phyloP scores from a whole-genome alignment of 2,797 vertebrate genomes.

The Bucorvus abyssinicus region DNA sequence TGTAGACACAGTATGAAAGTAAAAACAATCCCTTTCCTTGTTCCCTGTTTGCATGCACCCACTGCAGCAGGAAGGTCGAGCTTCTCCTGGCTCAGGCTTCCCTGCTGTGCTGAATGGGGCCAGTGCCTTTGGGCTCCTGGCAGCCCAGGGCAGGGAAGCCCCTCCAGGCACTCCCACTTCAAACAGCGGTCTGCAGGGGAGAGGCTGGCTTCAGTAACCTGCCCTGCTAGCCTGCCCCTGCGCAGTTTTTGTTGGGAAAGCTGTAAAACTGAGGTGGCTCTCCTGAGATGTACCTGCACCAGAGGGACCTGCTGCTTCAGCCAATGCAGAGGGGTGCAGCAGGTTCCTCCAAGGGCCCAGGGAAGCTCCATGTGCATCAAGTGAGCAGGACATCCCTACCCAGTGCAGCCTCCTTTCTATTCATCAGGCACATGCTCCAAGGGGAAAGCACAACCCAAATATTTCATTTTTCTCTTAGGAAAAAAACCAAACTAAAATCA shows the following conservation, averaged over 20 bases:
- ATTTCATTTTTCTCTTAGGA: not conserved
- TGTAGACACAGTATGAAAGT: not conserved
- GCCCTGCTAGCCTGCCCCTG: not conserved
- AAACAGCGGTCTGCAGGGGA: not conserved
- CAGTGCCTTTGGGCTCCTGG: not conserved
- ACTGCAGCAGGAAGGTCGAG: not conserved
- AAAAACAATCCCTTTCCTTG: not conserved
- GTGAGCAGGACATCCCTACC: not conserved
- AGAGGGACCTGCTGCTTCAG: not conserved
- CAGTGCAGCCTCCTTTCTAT: not conserved
- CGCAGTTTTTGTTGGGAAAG: not conserved
- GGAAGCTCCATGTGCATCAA: not conserved
- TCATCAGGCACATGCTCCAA: not conserved
- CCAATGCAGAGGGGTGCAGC: not conserved
- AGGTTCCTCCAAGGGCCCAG: not conserved
- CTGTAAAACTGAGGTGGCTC: not conserved
- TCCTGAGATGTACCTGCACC: not conserved
- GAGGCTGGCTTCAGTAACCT: not conserved
- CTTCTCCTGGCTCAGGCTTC: not conserved
- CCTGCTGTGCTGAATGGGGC: rapidly evolving
- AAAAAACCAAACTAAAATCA: not conserved
- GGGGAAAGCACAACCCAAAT: not conserved
- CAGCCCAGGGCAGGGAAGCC: not conserved
- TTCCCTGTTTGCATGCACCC: not conserved
- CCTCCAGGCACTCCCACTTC: not conserved